A percentile compares a stretch with the other conserved stretches of the same genome.
These are phyloP conservation scores for Jaculus jaculus DNA, from an alignment of 2,113 vertebrate genomes.

Conservation along the genomic window DNA sequence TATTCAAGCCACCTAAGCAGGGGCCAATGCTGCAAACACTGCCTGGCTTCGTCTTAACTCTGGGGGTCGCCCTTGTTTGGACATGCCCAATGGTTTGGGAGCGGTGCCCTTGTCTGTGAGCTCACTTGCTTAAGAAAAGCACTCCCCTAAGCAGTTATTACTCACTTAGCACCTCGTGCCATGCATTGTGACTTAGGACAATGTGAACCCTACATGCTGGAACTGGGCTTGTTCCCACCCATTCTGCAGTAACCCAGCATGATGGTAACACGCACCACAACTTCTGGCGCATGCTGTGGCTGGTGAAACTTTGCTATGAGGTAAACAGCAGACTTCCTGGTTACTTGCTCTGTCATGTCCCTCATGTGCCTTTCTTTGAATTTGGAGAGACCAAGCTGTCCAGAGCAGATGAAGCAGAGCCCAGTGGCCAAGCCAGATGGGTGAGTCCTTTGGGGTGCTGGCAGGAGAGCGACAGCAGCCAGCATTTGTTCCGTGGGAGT, in stretches of 20 bases:
- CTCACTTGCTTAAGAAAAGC: neutral
- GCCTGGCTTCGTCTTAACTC: neutral
- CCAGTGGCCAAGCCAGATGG: neutral
- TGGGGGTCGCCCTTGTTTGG: neutral
- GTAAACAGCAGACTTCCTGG: neutral
- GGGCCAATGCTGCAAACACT: neutral
- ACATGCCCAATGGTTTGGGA: neutral
- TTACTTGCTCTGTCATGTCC: neutral
- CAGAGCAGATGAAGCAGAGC: neutral
- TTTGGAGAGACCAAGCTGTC: neutral
- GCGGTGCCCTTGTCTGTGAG: neutral
- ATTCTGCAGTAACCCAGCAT: neutral
- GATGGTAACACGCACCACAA: neutral
- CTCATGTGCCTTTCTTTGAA: neutral
- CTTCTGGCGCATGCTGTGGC: neutral
- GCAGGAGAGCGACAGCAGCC: neutral
- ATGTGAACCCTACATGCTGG: neutral
- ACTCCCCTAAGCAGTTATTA: neutral
- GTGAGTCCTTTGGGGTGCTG: fast-evolving
- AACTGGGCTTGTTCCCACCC: neutral
- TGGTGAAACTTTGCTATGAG: neutral
- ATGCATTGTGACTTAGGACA: neutral
- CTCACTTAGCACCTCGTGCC: neutral
- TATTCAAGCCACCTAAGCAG: neutral
- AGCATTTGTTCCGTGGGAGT: neutral